Percentiles rank a stretch among this genome's conserved stretches.
These are phyloP conservation scores for Australoheros scitulus DNA, from an alignment of 2,113 vertebrate genomes.

Conservation along the genomic window DNA sequence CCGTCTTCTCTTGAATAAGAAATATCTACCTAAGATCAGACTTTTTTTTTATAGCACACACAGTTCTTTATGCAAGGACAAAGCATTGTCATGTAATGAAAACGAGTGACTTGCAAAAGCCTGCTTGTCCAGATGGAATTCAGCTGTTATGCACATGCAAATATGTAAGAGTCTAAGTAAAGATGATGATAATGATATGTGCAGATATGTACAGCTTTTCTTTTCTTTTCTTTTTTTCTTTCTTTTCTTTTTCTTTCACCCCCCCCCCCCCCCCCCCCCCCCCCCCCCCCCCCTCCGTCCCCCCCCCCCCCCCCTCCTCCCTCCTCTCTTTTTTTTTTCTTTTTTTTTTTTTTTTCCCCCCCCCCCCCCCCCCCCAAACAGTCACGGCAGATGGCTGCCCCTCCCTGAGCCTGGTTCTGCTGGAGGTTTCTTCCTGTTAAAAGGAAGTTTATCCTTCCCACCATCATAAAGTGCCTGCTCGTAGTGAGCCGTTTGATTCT, in stretches of 20 bases:
- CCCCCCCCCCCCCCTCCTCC: too few species aligned
- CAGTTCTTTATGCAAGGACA: not conserved
- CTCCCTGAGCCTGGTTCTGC: not conserved
- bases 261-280: too few species aligned
- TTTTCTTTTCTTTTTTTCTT: not conserved
- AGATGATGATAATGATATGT: not conserved
- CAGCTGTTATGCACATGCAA: constrained; percentile 37
- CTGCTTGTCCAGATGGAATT: constrained; percentile 19
- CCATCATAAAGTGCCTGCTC: not conserved
- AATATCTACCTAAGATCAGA: not conserved
- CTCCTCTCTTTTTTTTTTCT: not conserved
- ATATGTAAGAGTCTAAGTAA: not conserved
- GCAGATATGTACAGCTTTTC: not conserved
- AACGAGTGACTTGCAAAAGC: constrained; percentile 15
- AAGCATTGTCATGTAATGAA: not conserved
- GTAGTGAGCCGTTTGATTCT: not conserved
- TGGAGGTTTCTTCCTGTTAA: not conserved
- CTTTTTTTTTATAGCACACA: not conserved
- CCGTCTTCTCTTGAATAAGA: not conserved
- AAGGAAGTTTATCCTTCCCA: not conserved
- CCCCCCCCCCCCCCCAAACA: not conserved
- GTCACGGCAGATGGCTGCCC: not conserved
- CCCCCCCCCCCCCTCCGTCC: too few species aligned
- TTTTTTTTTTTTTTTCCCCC: not conserved
- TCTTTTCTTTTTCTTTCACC: not conserved